Base-by-base conservation (phyloP, 2,888 invertebrate species). In the Synanthedon myopaeformis region DNA sequence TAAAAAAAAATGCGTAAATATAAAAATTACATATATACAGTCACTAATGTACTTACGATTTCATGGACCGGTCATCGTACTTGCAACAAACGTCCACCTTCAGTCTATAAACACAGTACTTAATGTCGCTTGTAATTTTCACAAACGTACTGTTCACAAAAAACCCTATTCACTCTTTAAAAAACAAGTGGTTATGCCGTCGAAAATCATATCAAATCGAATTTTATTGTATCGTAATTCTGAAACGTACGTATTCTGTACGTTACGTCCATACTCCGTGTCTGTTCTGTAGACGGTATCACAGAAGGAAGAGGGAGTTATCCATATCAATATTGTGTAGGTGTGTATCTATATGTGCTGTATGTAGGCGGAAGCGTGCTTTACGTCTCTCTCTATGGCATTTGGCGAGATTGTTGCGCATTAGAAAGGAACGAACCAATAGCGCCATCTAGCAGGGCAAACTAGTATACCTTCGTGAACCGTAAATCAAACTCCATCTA, bases 341-440 rank as follows among this genome's bases (percentile, higher is more conserved):
- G 17, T 41, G 59, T 54, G 57, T 63, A 60, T 56, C 58, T 55
- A 60, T 60, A 52, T 50, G 56, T 54, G 48, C 3, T 51, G 54
- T 54, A 58, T 63, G 63, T 65, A 62, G 67, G 65, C 61, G 64
- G 60, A 66, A 63, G 62, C 61, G 59, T 45, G 45, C 45, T n/a
- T 45, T 45, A 45, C 45, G 45, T 45, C n/a, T 14, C 59, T 56
- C 55, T 52, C 58, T 48, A 42, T 54, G 42, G 50, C 41, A 56
- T 59, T 56, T 57, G 57, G 54, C n/a, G 45, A 11, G 56, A 57
- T 53, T 52, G 56, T 59, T 55, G 56, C 58, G 60, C 59, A 58
- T 61, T 58, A 52, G 53, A 56, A 54, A 55, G 51, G 45, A 45
- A 6, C 45, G 6, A 13, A 14, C 14, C 13, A 14, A n/a, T 13